Conservation (phyloP, 2,797 vertebrate species). For the Liparis tanakae region DNA sequence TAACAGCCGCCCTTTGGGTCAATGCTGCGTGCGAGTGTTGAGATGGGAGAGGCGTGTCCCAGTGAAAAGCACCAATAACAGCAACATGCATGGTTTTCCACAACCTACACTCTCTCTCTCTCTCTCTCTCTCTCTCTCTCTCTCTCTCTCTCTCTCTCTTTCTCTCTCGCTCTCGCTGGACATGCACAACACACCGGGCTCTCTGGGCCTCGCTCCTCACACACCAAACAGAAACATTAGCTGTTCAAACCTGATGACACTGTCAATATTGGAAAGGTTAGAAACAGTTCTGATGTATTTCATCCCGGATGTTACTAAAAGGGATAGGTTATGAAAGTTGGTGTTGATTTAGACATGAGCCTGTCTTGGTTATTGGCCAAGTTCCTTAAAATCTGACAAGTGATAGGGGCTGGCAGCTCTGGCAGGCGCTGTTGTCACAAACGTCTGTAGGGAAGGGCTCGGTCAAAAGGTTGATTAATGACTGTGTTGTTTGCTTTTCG, state of each 20-base stretch:
- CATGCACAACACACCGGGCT: constrained; percentile 10
- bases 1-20: constrained; percentile 70
- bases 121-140: neutral
- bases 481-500: constrained; percentile 71
- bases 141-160: neutral
- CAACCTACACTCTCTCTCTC: constrained; percentile 53
- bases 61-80: constrained; percentile 59
- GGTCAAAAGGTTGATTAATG: constrained; percentile 79
- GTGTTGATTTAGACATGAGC: constrained; percentile 61
- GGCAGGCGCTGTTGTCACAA: constrained; percentile 58
- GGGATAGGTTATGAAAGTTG: constrained; percentile 55
- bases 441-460: constrained; percentile 41
- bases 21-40: constrained; percentile 60
- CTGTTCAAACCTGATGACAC: constrained; percentile 57
- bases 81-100: constrained; percentile 61
- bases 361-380: constrained; percentile 49
- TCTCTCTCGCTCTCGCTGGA: constrained; percentile 12
- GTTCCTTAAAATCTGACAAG: constrained; percentile 62
- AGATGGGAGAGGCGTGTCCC: constrained; percentile 55
- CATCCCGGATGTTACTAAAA: constrained; percentile 62
- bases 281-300: constrained; percentile 46
- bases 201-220: constrained; percentile 27
- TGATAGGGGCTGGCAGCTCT: constrained; percentile 62
- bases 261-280: constrained; percentile 69
- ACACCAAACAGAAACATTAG: constrained; percentile 51